phyloP scores from a whole-genome alignment of 2,113 vertebrate genomes.

The Herpetotheres cachinnans region DNA sequence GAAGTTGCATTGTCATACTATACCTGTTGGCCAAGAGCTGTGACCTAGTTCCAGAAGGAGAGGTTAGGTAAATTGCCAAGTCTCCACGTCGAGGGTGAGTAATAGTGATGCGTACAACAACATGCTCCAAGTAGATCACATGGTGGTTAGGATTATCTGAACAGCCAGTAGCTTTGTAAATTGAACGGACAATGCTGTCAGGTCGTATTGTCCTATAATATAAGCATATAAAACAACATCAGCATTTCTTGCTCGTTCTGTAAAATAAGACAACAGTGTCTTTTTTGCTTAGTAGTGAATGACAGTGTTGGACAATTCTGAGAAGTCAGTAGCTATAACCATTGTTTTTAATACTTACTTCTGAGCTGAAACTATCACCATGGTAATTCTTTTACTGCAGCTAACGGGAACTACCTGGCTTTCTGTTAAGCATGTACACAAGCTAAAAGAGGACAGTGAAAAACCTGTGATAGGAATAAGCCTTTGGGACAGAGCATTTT shows the following conservation, averaged over 20 bases:
- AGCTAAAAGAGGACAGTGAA: neutral
- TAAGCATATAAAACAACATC: neutral
- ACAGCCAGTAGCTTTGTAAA: slow-evolving; percentile 97
- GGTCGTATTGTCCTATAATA: slow-evolving; percentile 91
- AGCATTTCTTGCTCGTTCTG: neutral
- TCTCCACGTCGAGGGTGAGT: slow-evolving; percentile 94
- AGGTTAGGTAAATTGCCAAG: slow-evolving; percentile 96
- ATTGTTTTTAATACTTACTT: neutral
- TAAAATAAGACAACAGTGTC: neutral
- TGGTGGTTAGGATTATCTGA: slow-evolving; percentile 92
- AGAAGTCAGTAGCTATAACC: neutral
- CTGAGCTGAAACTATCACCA: neutral
- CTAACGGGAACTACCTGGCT: neutral
- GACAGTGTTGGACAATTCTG: neutral
- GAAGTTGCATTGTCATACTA: neutral
- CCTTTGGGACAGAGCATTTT: slow-evolving; percentile 11
- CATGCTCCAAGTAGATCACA: slow-evolving; percentile 95
- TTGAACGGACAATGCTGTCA: slow-evolving; percentile 90
- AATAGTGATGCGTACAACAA: slow-evolving; percentile 94
- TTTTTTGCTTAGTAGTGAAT: neutral
- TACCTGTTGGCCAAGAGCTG: slow-evolving; percentile 98
- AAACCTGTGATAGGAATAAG: neutral
- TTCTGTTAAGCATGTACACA: neutral
- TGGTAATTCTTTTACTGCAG: neutral
- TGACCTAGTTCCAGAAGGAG: slow-evolving; percentile 96